These are phyloP conservation scores for Polyommatus iphigenia DNA, from an alignment of 2,888 invertebrate species.

Conservation along the genomic window DNA sequence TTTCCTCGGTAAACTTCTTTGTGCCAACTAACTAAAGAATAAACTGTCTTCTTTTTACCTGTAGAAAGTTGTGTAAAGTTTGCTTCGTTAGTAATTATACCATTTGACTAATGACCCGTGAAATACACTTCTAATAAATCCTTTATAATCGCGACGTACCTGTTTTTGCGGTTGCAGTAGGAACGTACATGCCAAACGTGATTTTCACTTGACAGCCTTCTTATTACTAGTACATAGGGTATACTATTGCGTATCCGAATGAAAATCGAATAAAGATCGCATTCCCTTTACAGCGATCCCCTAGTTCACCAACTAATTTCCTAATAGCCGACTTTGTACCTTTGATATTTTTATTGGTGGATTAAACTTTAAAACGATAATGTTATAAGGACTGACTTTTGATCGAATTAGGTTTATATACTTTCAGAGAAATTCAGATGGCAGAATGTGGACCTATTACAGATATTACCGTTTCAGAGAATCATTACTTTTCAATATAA, in stretches of 20 bases:
- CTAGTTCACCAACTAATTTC: slow-evolving; percentile 60
- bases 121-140: slow-evolving; percentile 45
- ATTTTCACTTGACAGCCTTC: background rate
- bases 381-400: background rate
- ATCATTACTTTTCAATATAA: too few relatives aligned
- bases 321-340: slow-evolving; percentile 55
- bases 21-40: background rate
- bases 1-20: slow-evolving; percentile 5
- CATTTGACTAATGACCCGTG: slow-evolving; percentile 44
- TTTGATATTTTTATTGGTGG: slow-evolving; percentile 31
- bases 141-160: slow-evolving; percentile 44
- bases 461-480: background rate
- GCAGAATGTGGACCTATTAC: background rate
- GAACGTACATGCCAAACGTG: background rate
- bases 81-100: slow-evolving; percentile 32
- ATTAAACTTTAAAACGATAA: slow-evolving; percentile 43
- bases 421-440: background rate
- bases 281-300: slow-evolving; percentile 36
- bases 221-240: background rate
- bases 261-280: background rate
- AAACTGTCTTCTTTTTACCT: background rate
- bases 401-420: background rate
- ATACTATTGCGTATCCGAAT: background rate
- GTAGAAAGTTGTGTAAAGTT: background rate
- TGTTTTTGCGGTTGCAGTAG: slow-evolving; percentile 50